These are phyloP conservation scores for Perdita meconis DNA, from an alignment of 2,888 invertebrate species.

Conservation along the genomic window DNA sequence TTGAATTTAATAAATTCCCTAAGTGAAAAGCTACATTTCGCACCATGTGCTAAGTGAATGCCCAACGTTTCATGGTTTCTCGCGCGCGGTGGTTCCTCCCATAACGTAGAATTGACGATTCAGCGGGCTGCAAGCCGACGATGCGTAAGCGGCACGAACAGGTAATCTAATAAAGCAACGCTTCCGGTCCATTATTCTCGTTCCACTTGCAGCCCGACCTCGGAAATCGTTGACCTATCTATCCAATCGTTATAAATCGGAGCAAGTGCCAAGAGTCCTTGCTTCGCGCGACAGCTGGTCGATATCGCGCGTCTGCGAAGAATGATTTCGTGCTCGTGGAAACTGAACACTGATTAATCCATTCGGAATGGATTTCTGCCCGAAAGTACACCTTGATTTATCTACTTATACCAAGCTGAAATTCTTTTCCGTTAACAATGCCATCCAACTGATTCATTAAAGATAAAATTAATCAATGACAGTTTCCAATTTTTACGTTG, in stretches of 20 bases:
- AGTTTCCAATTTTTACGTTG: too few relatives aligned
- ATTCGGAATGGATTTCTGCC: not conserved
- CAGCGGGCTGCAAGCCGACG: slow-evolving; percentile 39
- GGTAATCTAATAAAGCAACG: slow-evolving; percentile 68
- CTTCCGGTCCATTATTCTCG: slow-evolving; percentile 63
- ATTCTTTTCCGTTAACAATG: not conserved
- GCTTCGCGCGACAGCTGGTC: slow-evolving; percentile 28
- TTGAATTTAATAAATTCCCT: not conserved
- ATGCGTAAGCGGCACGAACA: slow-evolving; percentile 50
- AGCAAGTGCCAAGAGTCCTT: slow-evolving; percentile 13
- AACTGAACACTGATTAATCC: slow-evolving; percentile 17
- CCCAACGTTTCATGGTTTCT: slow-evolving; percentile 27
- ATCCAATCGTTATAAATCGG: slow-evolving; percentile 61
- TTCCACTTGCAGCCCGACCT: slow-evolving; percentile 42
- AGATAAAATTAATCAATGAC: too few relatives aligned
- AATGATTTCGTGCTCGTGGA: slow-evolving; percentile 10
- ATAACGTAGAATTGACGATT: slow-evolving; percentile 58
- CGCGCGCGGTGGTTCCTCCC: slow-evolving; percentile 32
- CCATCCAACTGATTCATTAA: not conserved
- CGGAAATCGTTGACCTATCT: slow-evolving; percentile 62
- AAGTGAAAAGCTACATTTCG: not conserved
- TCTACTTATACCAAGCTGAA: not conserved
- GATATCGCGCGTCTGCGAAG: slow-evolving; percentile 28
- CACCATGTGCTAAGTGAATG: not conserved
- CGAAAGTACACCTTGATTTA: not conserved